Conservation (phyloP, 2,797 vertebrate genomes). For the Balearica regulorum region DNA sequence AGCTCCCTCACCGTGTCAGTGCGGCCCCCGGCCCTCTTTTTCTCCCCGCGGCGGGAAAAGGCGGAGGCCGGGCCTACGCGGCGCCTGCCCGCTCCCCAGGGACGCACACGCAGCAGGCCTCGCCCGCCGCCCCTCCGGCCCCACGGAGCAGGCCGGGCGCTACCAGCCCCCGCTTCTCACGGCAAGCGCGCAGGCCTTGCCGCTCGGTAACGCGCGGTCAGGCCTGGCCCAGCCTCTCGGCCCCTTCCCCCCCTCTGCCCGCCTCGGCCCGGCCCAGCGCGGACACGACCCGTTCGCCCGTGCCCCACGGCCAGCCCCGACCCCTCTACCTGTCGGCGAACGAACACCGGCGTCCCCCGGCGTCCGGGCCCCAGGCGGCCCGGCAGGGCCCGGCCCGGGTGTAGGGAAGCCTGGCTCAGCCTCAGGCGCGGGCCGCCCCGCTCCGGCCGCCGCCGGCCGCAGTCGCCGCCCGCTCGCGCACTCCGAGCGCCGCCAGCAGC, state of each 20-base stretch:
- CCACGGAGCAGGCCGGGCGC: not conserved
- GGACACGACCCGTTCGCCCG: not conserved
- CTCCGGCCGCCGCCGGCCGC: not conserved
- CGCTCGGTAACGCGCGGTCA: not conserved
- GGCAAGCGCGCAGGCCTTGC: not conserved
- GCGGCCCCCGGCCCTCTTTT: not conserved
- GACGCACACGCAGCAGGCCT: not conserved
- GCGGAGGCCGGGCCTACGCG: not conserved
- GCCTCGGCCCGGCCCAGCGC: not conserved
- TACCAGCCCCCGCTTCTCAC: not conserved
- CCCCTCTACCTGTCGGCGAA: not conserved
- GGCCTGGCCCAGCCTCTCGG: not conserved
- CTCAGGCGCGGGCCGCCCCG: not conserved
- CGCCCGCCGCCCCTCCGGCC: not conserved
- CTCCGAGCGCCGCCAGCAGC: conserved; percentile 33
- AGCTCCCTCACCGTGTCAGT: not conserved
- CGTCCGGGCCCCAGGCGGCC: not conserved
- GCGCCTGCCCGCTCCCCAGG: not conserved
- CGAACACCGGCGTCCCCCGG: not conserved
- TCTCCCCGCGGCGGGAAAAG: not conserved
- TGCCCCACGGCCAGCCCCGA: not conserved
- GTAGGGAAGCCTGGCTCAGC: not conserved
- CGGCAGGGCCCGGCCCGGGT: not conserved
- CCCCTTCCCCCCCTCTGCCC: not conserved
- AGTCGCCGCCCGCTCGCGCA: not conserved